phyloP scores from a whole-genome alignment of 2,888 invertebrate genomes.

The Calephelis perditalis region DNA sequence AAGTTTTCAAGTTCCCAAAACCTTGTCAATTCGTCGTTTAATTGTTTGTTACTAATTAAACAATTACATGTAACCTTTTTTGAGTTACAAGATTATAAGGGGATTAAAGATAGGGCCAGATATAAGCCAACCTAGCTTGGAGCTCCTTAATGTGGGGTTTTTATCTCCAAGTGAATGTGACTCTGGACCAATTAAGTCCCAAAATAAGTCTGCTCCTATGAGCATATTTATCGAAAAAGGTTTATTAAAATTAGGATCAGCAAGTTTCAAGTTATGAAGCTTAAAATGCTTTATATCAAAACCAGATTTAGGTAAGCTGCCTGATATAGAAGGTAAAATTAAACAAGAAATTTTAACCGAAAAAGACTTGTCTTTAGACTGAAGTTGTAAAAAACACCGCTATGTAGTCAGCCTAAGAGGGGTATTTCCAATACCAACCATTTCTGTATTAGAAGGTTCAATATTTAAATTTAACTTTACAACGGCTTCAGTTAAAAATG shows the following conservation, averaged over 20 bases:
- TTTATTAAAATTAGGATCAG: too few species aligned
- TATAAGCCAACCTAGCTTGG: too few species aligned
- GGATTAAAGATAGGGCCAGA: background rate
- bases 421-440: slow-evolving; percentile 3
- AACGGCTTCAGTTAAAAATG: background rate
- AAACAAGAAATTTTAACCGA: slow-evolving; percentile 19
- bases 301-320: slow-evolving; percentile 6
- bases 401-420: background rate
- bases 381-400: slow-evolving; percentile 14
- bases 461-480: background rate
- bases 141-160: too few species aligned
- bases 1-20: slow-evolving; percentile 25
- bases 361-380: slow-evolving; percentile 18
- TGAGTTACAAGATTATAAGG: background rate
- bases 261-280: slow-evolving; percentile 14
- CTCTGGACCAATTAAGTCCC: slow-evolving; percentile 22
- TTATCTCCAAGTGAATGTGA: slow-evolving; percentile 20
- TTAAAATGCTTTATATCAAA: slow-evolving; percentile 14
- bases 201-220: slow-evolving; percentile 24
- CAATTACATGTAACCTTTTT: background rate
- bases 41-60: background rate
- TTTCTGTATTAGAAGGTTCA: background rate
- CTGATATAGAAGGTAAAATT: background rate
- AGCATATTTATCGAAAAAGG: too few species aligned
- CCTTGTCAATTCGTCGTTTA: slow-evolving; percentile 16